Conservation (phyloP, 2,888 invertebrate genomes). For the Myathropa florea region DNA sequence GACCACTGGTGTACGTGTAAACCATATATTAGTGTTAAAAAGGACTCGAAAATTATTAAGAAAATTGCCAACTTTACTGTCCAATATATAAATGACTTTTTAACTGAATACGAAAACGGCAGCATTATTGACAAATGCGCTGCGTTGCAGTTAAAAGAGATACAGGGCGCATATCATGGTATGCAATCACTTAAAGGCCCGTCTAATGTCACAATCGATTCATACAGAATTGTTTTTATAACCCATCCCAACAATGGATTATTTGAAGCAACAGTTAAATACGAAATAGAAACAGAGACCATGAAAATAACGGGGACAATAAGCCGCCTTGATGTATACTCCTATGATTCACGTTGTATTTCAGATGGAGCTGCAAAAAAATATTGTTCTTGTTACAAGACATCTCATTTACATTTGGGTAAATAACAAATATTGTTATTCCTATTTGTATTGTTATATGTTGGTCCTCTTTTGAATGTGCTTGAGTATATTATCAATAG, state of each 20-base stretch:
- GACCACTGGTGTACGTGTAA: slow-evolving; percentile 91
- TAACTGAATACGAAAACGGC: slow-evolving; percentile 76
- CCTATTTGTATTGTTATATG: background rate
- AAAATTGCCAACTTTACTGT: slow-evolving; percentile 81
- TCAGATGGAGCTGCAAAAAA: slow-evolving; percentile 82
- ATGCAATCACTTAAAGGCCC: slow-evolving; percentile 43
- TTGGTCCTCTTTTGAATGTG: background rate
- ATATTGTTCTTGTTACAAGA: slow-evolving; percentile 82
- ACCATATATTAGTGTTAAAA: slow-evolving; percentile 81
- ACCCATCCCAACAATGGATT: slow-evolving; percentile 86
- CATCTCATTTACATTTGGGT: slow-evolving; percentile 65
- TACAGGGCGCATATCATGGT: slow-evolving; percentile 82
- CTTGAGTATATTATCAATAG: background rate
- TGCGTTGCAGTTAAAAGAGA: slow-evolving; percentile 81
- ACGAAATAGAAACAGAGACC: slow-evolving; percentile 76
- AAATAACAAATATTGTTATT: slow-evolving; percentile 10
- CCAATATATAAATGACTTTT: slow-evolving; percentile 76
- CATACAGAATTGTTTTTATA: slow-evolving; percentile 86
- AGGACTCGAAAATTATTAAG: slow-evolving; percentile 81
- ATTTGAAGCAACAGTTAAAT: slow-evolving; percentile 87
- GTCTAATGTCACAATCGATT: slow-evolving; percentile 74
- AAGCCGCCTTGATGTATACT: slow-evolving; percentile 84
- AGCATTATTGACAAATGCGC: slow-evolving; percentile 81
- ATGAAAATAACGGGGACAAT: slow-evolving; percentile 83
- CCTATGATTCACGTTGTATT: slow-evolving; percentile 82